phyloP scores from a whole-genome alignment of 1,140 invertebrate genomes.

The Trialeurodes vaporariorum region DNA sequence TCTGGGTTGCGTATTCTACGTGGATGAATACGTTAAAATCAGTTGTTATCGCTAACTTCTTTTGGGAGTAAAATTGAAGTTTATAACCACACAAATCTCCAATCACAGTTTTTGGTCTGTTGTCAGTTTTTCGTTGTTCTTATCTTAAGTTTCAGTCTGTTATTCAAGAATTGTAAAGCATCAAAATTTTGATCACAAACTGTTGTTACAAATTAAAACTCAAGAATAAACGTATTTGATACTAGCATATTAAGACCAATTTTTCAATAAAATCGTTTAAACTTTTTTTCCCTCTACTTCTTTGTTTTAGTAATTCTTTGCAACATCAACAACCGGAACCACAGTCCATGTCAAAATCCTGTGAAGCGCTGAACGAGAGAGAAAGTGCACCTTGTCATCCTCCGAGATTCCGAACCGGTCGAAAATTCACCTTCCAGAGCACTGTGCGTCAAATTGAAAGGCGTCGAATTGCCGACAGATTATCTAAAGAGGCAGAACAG shows the following conservation, averaged over 20 bases:
- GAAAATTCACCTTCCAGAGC: constrained; percentile 66
- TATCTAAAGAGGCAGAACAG: constrained; percentile 57
- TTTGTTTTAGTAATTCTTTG: constrained; percentile 1
- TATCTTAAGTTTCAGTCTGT: not conserved
- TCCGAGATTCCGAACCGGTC: not conserved
- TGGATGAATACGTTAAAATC: too few relatives aligned
- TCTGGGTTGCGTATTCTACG: too few relatives aligned
- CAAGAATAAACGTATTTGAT: too few relatives aligned
- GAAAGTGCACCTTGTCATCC: constrained; percentile 7
- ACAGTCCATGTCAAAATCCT: constrained; percentile 23
- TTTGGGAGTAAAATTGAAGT: too few relatives aligned
- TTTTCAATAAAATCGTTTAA: not conserved
- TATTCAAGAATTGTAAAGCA: too few relatives aligned
- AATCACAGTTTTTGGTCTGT: too few relatives aligned
- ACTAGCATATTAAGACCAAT: not conserved
- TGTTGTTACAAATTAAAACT: too few relatives aligned
- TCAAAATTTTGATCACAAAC: too few relatives aligned
- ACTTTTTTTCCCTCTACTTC: not conserved
- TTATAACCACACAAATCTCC: too few relatives aligned
- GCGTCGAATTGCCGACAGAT: constrained; percentile 54
- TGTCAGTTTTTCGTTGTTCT: not conserved
- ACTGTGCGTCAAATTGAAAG: constrained; percentile 65
- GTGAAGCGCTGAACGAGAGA: constrained; percentile 23
- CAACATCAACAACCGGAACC: constrained; percentile 6
- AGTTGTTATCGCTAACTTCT: too few relatives aligned